Evolutionary conservation across 2,888 invertebrate species (phyloP).

Genomic region (Altica lythri): DNA sequence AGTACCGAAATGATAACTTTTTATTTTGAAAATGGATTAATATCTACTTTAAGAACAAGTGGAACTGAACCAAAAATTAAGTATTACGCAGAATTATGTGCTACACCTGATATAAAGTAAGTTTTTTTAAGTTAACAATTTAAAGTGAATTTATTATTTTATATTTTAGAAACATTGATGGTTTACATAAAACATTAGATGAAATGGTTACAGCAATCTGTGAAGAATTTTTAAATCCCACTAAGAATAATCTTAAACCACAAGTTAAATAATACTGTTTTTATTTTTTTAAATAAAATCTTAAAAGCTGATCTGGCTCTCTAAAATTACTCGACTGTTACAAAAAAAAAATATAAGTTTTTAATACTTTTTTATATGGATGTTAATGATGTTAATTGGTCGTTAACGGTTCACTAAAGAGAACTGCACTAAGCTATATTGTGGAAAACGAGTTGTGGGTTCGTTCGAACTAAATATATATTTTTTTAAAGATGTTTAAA

Average conservation of each 20-base stretch:
- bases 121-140: constrained; percentile 40
- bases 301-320: no score
- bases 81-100: constrained; percentile 93
- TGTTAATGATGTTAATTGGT: no score
- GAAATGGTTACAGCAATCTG: constrained; percentile 80
- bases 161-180: constrained; percentile 68
- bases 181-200: constrained; percentile 65
- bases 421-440: no score
- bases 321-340: no score
- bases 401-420: no score
- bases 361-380: no score
- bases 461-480: no score
- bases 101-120: constrained; percentile 67
- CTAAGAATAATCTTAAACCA: constrained; percentile 66
- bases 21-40: constrained; percentile 82
- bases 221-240: constrained; percentile 80
- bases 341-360: no score
- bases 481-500: no score
- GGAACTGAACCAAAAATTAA: constrained; percentile 99
- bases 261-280: constrained; percentile 1
- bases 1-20: constrained; percentile 94
- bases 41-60: constrained; percentile 89
- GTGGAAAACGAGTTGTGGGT: no score
- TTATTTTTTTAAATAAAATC: no score
- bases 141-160: constrained; percentile 8